Evolutionary conservation across 2,888 invertebrate genomes (phyloP).

Genomic region (Parnassius glacialis): DNA sequence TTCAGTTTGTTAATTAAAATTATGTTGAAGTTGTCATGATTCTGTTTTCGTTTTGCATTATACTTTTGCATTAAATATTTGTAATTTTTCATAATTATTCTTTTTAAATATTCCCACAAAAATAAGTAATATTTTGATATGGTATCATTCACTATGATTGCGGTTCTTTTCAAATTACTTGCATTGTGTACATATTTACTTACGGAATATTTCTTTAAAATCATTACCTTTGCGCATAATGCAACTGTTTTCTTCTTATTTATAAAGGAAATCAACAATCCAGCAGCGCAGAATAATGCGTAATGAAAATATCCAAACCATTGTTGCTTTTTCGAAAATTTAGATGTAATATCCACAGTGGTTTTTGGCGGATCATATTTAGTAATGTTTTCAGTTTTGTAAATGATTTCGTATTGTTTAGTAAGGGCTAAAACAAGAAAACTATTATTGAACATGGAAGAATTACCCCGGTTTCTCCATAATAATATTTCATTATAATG

Average conservation of each 20-base stretch:
- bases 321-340: conserved; percentile 12
- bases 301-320: conserved; percentile 39
- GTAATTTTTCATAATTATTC: background rate
- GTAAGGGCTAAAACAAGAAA: no score
- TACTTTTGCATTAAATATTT: background rate
- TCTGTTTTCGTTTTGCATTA: conserved; percentile 30
- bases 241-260: conserved; percentile 51
- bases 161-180: conserved; percentile 39
- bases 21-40: conserved; percentile 36
- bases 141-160: conserved; percentile 32
- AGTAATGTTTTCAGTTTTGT: conserved; percentile 11
- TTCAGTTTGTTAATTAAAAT: conserved; percentile 53
- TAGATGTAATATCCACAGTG: conserved; percentile 2
- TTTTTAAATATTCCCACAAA: conserved; percentile 32
- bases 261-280: conserved; percentile 47
- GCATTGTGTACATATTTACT: conserved; percentile 24
- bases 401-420: background rate
- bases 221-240: conserved; percentile 36
- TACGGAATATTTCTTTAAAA: conserved; percentile 34
- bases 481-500: no score
- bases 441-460: no score
- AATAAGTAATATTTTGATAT: conserved; percentile 31
- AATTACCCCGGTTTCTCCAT: no score
- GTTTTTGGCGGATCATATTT: conserved; percentile 1
- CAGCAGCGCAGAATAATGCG: conserved; percentile 54